Evolutionary conservation across 1,140 invertebrate genomes (phyloP).

Genomic region (Achroia grisella): DNA sequence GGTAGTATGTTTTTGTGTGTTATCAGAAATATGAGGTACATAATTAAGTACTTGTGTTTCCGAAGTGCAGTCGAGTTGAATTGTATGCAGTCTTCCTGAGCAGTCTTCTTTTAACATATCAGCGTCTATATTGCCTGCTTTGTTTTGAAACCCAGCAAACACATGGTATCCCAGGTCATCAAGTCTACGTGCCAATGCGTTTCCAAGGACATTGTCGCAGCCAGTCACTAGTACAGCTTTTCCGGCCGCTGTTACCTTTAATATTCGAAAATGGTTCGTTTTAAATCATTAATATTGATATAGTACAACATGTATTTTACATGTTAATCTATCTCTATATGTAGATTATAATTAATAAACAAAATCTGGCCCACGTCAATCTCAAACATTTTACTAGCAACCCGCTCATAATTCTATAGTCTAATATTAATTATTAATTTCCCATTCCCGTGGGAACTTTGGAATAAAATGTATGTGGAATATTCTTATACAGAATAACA

Average conservation of each 20-base stretch:
- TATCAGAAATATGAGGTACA: no score
- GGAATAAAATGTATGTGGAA: no score
- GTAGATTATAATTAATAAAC: no score
- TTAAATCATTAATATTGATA: neutral
- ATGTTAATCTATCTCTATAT: neutral
- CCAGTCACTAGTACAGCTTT: slow-evolving; percentile 90
- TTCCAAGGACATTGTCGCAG: slow-evolving; percentile 86
- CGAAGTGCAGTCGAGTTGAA: slow-evolving; percentile 84
- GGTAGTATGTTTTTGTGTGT: no score
- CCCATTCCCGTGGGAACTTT: no score
- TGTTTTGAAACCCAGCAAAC: slow-evolving; percentile 83
- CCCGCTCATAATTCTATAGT: no score
- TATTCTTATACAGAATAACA: no score
- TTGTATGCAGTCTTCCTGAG: slow-evolving; percentile 81
- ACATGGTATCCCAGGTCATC: slow-evolving; percentile 88
- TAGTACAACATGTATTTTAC: neutral
- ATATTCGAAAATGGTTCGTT: neutral
- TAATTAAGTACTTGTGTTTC: slow-evolving; percentile 75
- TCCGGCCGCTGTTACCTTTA: slow-evolving; percentile 82
- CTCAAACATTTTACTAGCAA: no score
- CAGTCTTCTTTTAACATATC: slow-evolving; percentile 83
- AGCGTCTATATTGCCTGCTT: slow-evolving; percentile 78
- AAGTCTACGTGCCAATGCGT: slow-evolving; percentile 81
- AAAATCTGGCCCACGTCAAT: no score
- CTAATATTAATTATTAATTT: no score